A percentile compares a stretch with the other conserved stretches of the same genome.
These are phyloP conservation scores for Athripsodes cinereus DNA, from an alignment of 2,888 invertebrate genomes.

Conservation along the genomic window DNA sequence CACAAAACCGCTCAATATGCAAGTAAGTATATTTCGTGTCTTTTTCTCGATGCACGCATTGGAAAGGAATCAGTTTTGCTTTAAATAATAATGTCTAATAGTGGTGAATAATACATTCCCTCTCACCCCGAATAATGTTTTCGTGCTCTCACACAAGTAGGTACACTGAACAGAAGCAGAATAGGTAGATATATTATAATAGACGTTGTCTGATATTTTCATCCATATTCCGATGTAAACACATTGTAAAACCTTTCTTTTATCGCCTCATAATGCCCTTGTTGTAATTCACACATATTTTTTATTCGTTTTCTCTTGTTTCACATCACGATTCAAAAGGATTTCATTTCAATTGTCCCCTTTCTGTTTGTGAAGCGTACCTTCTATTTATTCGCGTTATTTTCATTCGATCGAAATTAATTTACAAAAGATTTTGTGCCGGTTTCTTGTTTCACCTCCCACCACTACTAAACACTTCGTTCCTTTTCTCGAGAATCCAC, in stretches of 20 bases:
- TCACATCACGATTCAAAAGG: background rate
- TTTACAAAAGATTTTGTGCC: slow-evolving; percentile 22
- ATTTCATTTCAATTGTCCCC: background rate
- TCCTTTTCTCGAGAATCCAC: slow-evolving; percentile 6
- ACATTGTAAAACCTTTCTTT: too few species aligned
- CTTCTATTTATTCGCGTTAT: slow-evolving; percentile 4
- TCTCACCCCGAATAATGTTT: too few species aligned
- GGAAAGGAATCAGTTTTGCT: too few species aligned
- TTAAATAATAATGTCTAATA: too few species aligned
- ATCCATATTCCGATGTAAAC: too few species aligned
- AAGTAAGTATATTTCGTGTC: too few species aligned
- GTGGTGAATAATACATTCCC: too few species aligned
- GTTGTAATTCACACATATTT: background rate
- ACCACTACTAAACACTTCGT: slow-evolving; percentile 1
- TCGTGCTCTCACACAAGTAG: too few species aligned
- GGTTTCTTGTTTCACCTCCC: slow-evolving; percentile 19
- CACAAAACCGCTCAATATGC: too few species aligned
- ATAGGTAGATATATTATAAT: too few species aligned
- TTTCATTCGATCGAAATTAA: slow-evolving; percentile 27
- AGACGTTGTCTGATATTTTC: slow-evolving; percentile 8
- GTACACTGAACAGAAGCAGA: too few species aligned
- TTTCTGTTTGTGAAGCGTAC: background rate
- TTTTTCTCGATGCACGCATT: too few species aligned
- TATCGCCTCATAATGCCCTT: background rate
- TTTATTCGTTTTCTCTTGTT: background rate